Percentiles rank a stretch among this genome's conserved stretches.
Evolutionary conservation across 2,113 vertebrate genomes (phyloP).

Genomic region (human): GRCh38 chr9:28686001-28686500

Average conservation of each 20-base stretch:
- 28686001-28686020: not conserved
- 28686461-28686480: constrained; percentile 43
- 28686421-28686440: constrained; percentile 46
- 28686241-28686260: constrained; percentile 67
- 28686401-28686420: constrained; percentile 39
- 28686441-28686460: not conserved
- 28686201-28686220: constrained; percentile 35
- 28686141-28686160: constrained; percentile 29
- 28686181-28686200: constrained; percentile 42
- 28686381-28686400: constrained; percentile 62
- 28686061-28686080: constrained; percentile 32
- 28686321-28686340: constrained; percentile 50
- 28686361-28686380: constrained; percentile 68
- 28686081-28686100: not conserved
- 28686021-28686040: not conserved
- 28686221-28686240: constrained; percentile 46
- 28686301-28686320: constrained; percentile 74
- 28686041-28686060: not conserved
- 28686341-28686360: constrained; percentile 69
- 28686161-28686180: constrained; percentile 31
- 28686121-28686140: constrained; percentile 43
- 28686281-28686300: constrained; percentile 71
- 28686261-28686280: constrained; percentile 61
- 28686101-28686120: not conserved
- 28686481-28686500: not conserved